Base-by-base conservation (phyloP, 1,140 invertebrate genomes). In the Saccostrea glomerata region DNA sequence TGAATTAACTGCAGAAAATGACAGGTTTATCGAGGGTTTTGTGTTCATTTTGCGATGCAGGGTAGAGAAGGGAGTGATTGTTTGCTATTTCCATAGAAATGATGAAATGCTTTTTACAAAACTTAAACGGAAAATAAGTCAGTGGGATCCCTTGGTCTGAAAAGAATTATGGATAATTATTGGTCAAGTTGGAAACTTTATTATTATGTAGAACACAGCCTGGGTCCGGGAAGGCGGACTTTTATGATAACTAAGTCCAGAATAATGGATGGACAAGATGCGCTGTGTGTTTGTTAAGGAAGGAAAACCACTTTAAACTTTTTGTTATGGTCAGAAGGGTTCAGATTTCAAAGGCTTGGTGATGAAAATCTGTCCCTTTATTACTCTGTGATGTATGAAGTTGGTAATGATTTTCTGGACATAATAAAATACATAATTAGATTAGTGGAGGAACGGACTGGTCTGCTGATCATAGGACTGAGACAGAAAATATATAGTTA, bases 91-190 rank as follows among this genome's bases (percentile, higher is more conserved):
- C 70, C 23, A 77, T 77, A 30, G 70, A 77, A 77, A 77, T 77
- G 70, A 77, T 77, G 25, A 36, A 77, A 77, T 17, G 70, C 7
- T 77, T 77, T 77, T 36, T n/a, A 30, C 70, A 30, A 77, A 77
- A 77, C 25, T 77, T 77, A n/a, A 84, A 84, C n/a, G 23, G 83
- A 56, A 56, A 84, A 56, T 30, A 84, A 11, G 20, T 56, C 23
- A n/a, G 83, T 84, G 47, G 54, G 40, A 55, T 84, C 23, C 54
- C 23, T 84, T 13, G 54, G n/a, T n/a, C 54, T 55, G 47, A 84
- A 84, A 84, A 84, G 54, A 58, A 84, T 56, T 84, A 84, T 84
- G 23, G 56, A 84, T 84, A 55, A 84, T 56, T 84, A 56, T 77
- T 77, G 70, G 70, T 77, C 70, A 77, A 77, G 70, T 77, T 25